phyloP scores from a whole-genome alignment of 1,140 invertebrate genomes.

The Papilio xuthus region DNA sequence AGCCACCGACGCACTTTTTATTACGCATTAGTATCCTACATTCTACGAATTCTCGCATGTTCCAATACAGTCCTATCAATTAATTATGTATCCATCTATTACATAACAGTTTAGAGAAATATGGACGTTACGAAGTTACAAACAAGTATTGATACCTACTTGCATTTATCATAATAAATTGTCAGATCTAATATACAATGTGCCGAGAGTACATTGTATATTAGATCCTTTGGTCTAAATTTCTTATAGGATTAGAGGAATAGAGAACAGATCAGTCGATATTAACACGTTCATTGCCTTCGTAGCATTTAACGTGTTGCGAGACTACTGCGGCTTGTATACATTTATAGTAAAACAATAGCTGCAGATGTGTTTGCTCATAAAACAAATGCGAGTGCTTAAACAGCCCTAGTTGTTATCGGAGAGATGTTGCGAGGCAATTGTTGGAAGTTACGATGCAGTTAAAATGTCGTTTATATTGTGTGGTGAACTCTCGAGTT shows the following conservation, averaged over 20 bases:
- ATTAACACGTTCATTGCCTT: background rate
- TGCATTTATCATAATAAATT: background rate
- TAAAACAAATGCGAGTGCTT: background rate
- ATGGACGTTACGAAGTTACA: background rate
- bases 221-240: background rate
- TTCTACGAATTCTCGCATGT: background rate
- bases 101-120: background rate
- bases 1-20: too few species aligned
- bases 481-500: background rate
- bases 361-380: too few species aligned
- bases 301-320: too few species aligned
- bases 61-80: background rate
- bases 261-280: background rate
- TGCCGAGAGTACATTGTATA: too few species aligned
- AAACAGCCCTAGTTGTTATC: background rate
- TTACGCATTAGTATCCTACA: conserved; percentile 1
- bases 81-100: background rate
- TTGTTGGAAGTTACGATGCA: background rate
- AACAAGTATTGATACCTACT: background rate
- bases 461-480: background rate
- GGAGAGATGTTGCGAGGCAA: background rate
- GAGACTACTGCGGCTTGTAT: background rate
- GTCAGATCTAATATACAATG: too few species aligned
- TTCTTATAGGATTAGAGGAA: background rate
- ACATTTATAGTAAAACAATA: too few species aligned